Evolutionary conservation across 2,888 invertebrate species (phyloP).

Genomic region (Cryptocephalus moraei): DNA sequence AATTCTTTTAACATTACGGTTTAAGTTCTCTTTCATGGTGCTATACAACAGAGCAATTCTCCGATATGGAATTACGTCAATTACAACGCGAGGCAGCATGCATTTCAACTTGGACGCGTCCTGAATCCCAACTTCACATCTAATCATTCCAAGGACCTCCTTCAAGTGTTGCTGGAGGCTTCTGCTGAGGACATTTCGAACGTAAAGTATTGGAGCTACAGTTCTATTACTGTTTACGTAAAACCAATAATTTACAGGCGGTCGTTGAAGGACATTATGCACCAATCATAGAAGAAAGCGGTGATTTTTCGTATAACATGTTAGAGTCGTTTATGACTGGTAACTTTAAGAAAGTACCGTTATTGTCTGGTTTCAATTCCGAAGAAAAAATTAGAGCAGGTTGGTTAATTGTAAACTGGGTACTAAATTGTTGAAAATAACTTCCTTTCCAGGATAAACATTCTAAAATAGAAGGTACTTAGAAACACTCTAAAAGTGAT

Average conservation of each 20-base stretch:
- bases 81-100: constrained; percentile 4
- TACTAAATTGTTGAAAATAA: too few species aligned
- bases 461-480: too few species aligned
- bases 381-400: background rate
- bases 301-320: background rate
- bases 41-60: constrained; percentile 9
- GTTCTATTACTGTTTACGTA: background rate
- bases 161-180: constrained; percentile 2
- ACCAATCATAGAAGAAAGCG: background rate
- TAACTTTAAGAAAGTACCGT: background rate
- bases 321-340: background rate
- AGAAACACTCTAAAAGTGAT: too few species aligned
- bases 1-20: background rate
- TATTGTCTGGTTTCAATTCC: background rate
- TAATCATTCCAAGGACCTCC: constrained; percentile 3
- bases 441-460: too few species aligned
- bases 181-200: constrained; percentile 1
- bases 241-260: background rate
- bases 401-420: too few species aligned
- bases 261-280: background rate
- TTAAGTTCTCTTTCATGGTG: constrained; percentile 9
- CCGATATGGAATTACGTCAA: constrained; percentile 6
- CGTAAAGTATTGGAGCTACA: background rate
- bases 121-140: constrained; percentile 3
- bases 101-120: constrained; percentile 5